Base-by-base conservation (phyloP, 2,113 vertebrate genomes). In the Tichodroma muraria region DNA sequence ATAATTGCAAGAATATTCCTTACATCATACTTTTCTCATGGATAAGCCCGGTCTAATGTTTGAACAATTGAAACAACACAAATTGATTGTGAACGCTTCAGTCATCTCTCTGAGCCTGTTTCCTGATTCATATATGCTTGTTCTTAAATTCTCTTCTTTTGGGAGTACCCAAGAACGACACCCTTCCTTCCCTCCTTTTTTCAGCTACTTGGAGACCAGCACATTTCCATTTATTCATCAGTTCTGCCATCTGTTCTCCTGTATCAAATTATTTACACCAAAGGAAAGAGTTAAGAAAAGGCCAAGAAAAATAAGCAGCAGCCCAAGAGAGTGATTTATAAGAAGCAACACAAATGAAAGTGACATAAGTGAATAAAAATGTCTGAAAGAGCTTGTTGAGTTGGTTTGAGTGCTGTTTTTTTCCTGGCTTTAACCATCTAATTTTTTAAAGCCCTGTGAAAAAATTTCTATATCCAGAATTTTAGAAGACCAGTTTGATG, bases 131-230 rank as follows among this genome's bases (percentile, higher is more conserved):
- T 66, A 66, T 15, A 27, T 66, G 59, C 33, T 71, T 64, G 37
- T 50, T 91, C 70, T 77, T 63, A 61, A 83, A 83, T 24, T 54
- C 52, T 19, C 15, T 35, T 87, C 68, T 88, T 91, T 69, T 59
- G 93, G 93, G 91, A 95, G 78, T 89, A 66, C 81, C 70, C 63
- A 14, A 59, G 66, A 95, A 77, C 5, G 18, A 94, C 94, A 94
- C 91, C 93, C 91, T 96, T 95, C 94, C 95, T 97, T 93, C 91
- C 94, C 78, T 90, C 56, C 77, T 85, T 91, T 93, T 76, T 59
- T 75, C 76, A 83, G 53, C 84, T 82, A 1, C 53, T 90, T 69
- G 53, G n/a, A 91, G 73, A 50, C 61, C 33, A 54, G 84, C 65
- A 88, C 65, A 35, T 91, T 94, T 79, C 89, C 94, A 94, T 90